Base-by-base conservation (phyloP, 2,797 vertebrate genomes). In the Cetoscarus ocellatus region DNA sequence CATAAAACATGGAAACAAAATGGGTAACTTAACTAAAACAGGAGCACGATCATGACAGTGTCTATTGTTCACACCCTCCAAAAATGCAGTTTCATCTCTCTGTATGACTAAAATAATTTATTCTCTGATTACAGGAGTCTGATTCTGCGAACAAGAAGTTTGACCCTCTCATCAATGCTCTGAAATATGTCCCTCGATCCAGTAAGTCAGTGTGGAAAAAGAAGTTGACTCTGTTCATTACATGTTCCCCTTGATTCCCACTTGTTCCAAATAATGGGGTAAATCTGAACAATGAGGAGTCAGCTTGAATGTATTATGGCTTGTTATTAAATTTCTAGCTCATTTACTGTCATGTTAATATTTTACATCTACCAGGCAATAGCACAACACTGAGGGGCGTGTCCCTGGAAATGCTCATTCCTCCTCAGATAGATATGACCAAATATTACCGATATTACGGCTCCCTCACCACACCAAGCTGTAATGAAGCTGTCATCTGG, bases 401-500 rank as follows among this genome's bases (percentile, higher is more conserved):
- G n/a, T 92, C 84, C 59, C 76, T 73, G 84, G 88, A 86, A 14
- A 86, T 52, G 87, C 75, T 97, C 2, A 88, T 95, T 17, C 96
- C 92, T 0, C 10, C 83, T 0, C 0, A 70, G 39, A 0, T 81
- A 0, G 70, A 90, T 0, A 77, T 94, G 59, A 65, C 2, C 0
- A 75, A 1, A 5, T 98, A 95, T 65, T 97, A 93, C 40, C 91
- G 94, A 10, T 98, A 97, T 5, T 3, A 59, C 0, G 96, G 96
- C 3, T 97, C 96, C 0, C 94, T 98, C 66, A 97, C 96, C 17
- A 96, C 94, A 0, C 96, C 96, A 0, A n/a, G 14, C 60, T 97
- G 96, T 48, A 0, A 75, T 0, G 92, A 97, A 82, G 87, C 86
- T 0, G 95, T 97, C 1, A 18, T 92, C 67, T 98, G 96, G 96